Percentiles rank a stretch among this genome's conserved stretches.
Conservation (phyloP, 2,888 invertebrate species). For the Elegia similella region DNA sequence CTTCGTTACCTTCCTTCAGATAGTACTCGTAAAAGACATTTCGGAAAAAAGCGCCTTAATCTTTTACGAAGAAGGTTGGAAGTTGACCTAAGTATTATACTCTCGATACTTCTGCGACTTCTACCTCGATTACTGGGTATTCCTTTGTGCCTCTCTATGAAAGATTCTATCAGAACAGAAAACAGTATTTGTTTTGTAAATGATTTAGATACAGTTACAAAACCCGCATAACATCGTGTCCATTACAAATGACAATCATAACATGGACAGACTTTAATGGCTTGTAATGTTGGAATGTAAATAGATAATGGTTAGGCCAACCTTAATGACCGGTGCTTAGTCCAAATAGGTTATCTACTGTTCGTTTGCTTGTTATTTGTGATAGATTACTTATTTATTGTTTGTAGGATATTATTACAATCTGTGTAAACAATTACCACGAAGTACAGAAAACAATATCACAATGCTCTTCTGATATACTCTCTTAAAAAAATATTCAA, state of each 20-base stretch:
- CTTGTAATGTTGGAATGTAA: conserved; percentile 6
- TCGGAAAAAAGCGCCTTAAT: no score
- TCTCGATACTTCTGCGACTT: no score
- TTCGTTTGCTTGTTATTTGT: background rate
- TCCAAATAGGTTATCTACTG: conserved; percentile 2
- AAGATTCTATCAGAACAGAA: no score
- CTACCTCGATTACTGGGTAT: no score
- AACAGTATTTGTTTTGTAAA: background rate
- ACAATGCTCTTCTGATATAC: no score
- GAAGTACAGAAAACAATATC: no score
- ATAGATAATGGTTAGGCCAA: conserved; percentile 1
- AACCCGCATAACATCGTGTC: conserved; percentile 2
- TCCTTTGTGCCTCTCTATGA: no score
- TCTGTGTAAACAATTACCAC: background rate
- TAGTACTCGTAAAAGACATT: no score
- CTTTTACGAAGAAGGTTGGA: no score
- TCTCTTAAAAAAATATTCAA: no score
- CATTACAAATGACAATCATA: background rate
- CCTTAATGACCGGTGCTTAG: conserved; percentile 7
- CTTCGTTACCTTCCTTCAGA: no score
- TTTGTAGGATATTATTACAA: background rate
- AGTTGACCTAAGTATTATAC: no score
- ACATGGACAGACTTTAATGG: background rate
- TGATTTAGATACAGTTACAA: conserved; percentile 1
- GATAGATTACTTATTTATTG: background rate